These are phyloP conservation scores for Lydus trimaculatus DNA, from an alignment of 2,888 invertebrate genomes.

Conservation along the genomic window DNA sequence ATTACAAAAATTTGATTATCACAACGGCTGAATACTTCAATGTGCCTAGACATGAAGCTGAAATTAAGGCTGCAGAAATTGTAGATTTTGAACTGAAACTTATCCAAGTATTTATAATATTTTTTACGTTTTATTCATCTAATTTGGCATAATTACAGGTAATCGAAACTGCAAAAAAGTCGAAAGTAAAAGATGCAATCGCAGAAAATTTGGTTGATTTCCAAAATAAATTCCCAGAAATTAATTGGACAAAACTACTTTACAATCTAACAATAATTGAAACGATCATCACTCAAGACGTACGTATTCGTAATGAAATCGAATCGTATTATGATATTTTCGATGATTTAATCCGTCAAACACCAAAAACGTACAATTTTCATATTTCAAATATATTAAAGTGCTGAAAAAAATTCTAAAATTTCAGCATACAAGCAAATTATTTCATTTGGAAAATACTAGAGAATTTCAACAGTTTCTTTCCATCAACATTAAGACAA, in stretches of 20 bases:
- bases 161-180: not conserved
- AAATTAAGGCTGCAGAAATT: not conserved
- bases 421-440: conserved; percentile 45
- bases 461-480: conserved; percentile 25
- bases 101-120: not conserved
- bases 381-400: not conserved
- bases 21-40: not conserved
- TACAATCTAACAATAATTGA: not conserved
- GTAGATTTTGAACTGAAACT: not conserved
- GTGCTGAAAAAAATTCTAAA: not conserved
- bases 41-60: not conserved
- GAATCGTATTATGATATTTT: not conserved
- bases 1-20: not conserved
- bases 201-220: not conserved
- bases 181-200: not conserved
- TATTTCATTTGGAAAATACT: conserved; percentile 48
- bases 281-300: not conserved
- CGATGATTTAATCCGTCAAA: not conserved
- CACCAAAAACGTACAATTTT: not conserved
- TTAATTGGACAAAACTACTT: not conserved
- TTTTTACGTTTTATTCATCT: not conserved
- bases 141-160: not conserved
- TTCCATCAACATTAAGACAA: not conserved
- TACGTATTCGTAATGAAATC: not conserved
- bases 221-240: not conserved